Evolutionary conservation across 1,140 invertebrate species (phyloP), one percentile per base, ranked within the genome.

Genomic region (Cydia strobilella): DNA sequence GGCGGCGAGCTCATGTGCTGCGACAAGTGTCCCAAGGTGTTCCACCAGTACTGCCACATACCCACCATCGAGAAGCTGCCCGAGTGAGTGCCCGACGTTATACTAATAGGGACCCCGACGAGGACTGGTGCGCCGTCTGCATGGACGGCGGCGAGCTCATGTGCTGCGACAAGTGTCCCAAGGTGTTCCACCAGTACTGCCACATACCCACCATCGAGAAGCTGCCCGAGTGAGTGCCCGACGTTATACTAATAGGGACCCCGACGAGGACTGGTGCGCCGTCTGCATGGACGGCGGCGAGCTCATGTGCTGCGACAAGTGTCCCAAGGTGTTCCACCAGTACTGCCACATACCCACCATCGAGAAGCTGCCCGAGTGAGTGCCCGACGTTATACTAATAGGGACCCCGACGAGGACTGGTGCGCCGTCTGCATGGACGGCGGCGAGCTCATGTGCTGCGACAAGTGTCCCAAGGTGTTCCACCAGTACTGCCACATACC

Each of bases 381-480:
- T 94, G 73, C 62, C 74, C 27, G n/a, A n/a, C n/a, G n/a, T n/a
- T n/a, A n/a, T n/a, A n/a, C n/a, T n/a, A n/a, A n/a, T n/a, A n/a
- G 80, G 80, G 98, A 98, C 94, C 97, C 97, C 18, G 98, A 98
- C 90, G 98, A 99, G 90, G 98, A 99, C 93, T 99, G 97, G 96
- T 99, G 97, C 93, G 97, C 97, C 51, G 97, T 98, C 15, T 98
- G 98, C 93, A 97, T 98, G 96, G 97, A 98, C 94, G 98, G 98
- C 62, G 98, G 98, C 31, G 97, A 98, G 89, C 95, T 99, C 77
- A 95, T 99, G 79, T 99, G 98, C 93, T 98, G 98, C 93, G 97
- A 98, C 92, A 96, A 96, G 87, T 99, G 98, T 90, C 97, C 97
- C 31, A 98, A 98, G 94, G 97, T 98, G 62, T 99, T 97, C 94